phyloP scores from a whole-genome alignment of 1,140 invertebrate species.

The Solen grandis region DNA sequence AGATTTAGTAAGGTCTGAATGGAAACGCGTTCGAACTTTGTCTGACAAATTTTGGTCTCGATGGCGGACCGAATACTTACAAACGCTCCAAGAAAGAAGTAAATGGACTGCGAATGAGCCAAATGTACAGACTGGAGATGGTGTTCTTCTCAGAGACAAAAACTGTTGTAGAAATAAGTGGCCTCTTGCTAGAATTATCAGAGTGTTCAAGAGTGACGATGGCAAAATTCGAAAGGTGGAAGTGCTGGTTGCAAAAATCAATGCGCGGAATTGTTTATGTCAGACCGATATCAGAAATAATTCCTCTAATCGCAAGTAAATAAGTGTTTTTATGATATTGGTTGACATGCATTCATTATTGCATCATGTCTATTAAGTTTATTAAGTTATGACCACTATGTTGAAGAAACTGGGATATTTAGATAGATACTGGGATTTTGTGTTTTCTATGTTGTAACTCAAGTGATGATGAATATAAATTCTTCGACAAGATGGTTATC shows the following conservation, averaged over 20 bases:
- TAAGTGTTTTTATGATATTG: too few relatives aligned
- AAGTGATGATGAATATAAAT: too few relatives aligned
- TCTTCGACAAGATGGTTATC: too few relatives aligned
- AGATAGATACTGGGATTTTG: too few relatives aligned
- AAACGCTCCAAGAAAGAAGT: slow-evolving; percentile 17
- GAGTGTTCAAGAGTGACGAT: not conserved
- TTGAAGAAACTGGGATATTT: too few relatives aligned
- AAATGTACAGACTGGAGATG: slow-evolving; percentile 33
- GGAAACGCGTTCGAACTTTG: slow-evolving; percentile 42
- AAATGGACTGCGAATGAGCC: not conserved
- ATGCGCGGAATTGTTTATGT: too few relatives aligned
- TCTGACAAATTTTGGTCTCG: slow-evolving; percentile 41
- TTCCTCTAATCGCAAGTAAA: too few relatives aligned
- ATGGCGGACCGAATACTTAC: slow-evolving; percentile 8
- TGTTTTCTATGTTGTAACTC: too few relatives aligned
- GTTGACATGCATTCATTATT: too few relatives aligned
- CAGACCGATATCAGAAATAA: too few relatives aligned
- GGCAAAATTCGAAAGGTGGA: not conserved
- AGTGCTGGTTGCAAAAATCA: not conserved
- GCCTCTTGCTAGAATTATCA: not conserved
- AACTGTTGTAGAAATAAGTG: not conserved
- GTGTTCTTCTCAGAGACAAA: slow-evolving; percentile 21
- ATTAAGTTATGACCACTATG: too few relatives aligned
- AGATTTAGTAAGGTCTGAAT: slow-evolving; percentile 38
- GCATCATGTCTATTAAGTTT: too few relatives aligned